These are phyloP conservation scores for Xiphorhynchus erythropygius DNA, from an alignment of 2,797 vertebrate species.

Conservation along the genomic window DNA sequence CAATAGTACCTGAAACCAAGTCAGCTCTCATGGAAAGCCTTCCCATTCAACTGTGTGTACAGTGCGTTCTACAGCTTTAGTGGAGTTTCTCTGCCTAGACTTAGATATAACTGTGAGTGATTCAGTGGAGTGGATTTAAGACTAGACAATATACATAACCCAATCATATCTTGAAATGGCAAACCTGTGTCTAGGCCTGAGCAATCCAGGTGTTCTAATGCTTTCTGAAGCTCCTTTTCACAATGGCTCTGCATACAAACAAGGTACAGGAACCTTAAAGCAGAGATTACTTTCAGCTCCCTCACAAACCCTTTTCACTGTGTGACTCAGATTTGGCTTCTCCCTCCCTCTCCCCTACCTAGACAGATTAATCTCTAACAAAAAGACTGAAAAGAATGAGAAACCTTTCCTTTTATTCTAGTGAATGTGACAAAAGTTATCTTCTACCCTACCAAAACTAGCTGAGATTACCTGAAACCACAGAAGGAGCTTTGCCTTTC, in stretches of 20 bases:
- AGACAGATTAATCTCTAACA: background rate
- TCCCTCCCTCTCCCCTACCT: background rate
- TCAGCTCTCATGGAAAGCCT: background rate
- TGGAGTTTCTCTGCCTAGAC: background rate
- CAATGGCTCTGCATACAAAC: background rate
- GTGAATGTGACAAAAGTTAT: background rate
- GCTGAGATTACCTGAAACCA: background rate
- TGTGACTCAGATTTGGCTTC: background rate
- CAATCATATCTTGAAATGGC: background rate
- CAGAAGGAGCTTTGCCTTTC: background rate
- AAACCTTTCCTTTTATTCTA: background rate
- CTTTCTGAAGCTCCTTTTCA: background rate
- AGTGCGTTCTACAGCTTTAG: background rate
- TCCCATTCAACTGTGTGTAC: accelerated
- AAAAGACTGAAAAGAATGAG: background rate
- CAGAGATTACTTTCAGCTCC: background rate
- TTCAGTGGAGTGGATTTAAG: background rate
- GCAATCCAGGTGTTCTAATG: background rate
- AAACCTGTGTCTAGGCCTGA: background rate
- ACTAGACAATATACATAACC: background rate
- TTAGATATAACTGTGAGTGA: background rate
- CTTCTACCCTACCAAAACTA: background rate
- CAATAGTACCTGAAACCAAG: background rate
- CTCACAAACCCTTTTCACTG: background rate
- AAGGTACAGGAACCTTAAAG: background rate